These are phyloP conservation scores for Cynopterus brachyotis DNA, from an alignment of 2,113 vertebrate species.

Conservation along the genomic window DNA sequence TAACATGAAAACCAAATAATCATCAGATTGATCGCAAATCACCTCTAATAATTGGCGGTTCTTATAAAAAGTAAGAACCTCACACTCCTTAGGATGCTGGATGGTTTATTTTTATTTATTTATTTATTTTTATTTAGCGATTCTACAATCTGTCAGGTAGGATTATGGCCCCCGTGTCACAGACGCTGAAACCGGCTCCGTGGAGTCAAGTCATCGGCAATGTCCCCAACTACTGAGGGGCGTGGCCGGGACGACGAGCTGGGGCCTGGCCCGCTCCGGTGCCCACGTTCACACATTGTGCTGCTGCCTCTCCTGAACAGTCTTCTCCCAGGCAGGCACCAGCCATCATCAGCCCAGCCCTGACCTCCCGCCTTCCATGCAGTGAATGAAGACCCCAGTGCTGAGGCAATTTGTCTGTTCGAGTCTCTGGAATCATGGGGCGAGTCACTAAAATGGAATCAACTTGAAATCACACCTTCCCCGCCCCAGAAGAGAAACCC, in stretches of 20 bases:
- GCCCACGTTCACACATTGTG: no score
- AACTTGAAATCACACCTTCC: not conserved
- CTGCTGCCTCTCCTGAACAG: rapidly evolving
- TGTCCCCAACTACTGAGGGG: no score
- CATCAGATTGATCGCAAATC: not conserved
- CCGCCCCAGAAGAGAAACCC: not conserved
- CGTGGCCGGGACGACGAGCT: not conserved
- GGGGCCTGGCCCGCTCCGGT: not conserved
- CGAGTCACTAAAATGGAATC: not conserved
- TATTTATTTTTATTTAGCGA: not conserved
- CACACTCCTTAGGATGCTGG: not conserved
- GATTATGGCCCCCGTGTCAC: no score
- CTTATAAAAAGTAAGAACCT: not conserved
- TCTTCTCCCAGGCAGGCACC: not conserved
- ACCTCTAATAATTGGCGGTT: not conserved
- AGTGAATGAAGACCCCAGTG: not conserved
- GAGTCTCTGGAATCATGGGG: not conserved
- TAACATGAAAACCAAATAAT: constrained; percentile 62
- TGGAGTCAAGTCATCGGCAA: no score
- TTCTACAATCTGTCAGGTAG: not conserved
- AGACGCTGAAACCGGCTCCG: not conserved
- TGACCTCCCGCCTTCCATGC: rapidly evolving
- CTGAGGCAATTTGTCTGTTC: not conserved
- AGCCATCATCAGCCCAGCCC: rapidly evolving
- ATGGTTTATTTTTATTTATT: no score